phyloP scores from a whole-genome alignment of 2,113 vertebrate genomes.

The Ptyas mucosa region DNA sequence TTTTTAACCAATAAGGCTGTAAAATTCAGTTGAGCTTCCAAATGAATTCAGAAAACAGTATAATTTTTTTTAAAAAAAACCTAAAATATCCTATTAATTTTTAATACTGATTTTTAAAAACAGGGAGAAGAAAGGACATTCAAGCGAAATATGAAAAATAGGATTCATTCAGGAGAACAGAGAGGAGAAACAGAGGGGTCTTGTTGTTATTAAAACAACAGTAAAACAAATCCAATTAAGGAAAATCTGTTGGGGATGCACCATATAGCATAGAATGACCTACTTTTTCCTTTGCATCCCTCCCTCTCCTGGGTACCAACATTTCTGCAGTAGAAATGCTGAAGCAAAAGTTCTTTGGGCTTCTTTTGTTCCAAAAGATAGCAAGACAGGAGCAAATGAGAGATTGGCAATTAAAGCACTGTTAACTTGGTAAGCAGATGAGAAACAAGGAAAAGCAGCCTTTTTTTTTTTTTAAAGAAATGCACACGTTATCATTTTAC shows the following conservation, averaged over 20 bases:
- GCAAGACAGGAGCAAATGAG: constrained; percentile 3
- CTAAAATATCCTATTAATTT: background rate
- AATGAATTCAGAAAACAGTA: background rate
- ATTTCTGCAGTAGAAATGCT: background rate
- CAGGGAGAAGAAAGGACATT: background rate
- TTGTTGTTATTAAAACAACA: background rate
- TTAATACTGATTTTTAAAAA: background rate
- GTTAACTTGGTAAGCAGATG: background rate
- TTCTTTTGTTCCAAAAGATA: background rate
- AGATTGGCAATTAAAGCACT: background rate
- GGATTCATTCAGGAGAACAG: background rate
- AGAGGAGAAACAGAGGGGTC: background rate
- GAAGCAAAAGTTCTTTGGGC: background rate
- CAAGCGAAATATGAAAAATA: background rate
- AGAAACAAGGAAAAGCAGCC: background rate
- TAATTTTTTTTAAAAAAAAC: background rate
- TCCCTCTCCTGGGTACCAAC: background rate
- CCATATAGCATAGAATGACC: background rate
- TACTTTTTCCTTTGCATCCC: background rate
- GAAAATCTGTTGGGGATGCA: background rate
- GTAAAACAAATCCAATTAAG: background rate
- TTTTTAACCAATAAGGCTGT: background rate
- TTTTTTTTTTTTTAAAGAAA: constrained; percentile 6
- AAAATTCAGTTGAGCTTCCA: background rate
- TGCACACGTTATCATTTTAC: background rate